Evolutionary conservation across 2,888 invertebrate species (phyloP).

Genomic region (Synergus umbraculus): DNA sequence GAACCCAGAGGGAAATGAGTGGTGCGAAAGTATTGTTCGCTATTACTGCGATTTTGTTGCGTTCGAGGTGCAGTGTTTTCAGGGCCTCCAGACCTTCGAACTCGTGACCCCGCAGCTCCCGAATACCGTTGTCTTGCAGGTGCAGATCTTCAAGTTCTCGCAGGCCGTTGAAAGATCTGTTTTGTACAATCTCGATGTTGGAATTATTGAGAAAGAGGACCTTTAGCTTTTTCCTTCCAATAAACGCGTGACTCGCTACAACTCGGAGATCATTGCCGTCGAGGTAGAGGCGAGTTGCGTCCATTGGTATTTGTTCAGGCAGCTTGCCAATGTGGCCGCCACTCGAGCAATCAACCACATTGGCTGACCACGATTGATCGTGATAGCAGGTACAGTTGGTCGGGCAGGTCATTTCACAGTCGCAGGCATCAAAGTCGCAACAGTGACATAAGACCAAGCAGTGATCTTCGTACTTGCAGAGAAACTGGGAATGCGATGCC

Average conservation of each 20-base stretch:
- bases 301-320: conserved; percentile 93
- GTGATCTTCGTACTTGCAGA: conserved; percentile 90
- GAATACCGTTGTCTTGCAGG: conserved; percentile 86
- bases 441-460: conserved; percentile 93
- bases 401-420: conserved; percentile 95
- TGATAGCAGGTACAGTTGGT: conserved; percentile 92
- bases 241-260: conserved; percentile 87
- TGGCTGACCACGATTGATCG: conserved; percentile 91
- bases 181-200: conserved; percentile 87
- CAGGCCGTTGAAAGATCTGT: conserved; percentile 91
- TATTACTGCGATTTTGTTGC: conserved; percentile 85
- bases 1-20: conserved; percentile 82
- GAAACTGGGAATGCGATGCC: conserved; percentile 89
- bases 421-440: conserved; percentile 94
- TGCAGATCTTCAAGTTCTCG: conserved; percentile 86
- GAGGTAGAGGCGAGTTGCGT: conserved; percentile 91
- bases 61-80: conserved; percentile 85
- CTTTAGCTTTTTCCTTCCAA: conserved; percentile 88
- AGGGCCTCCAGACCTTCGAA: conserved; percentile 88
- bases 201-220: conserved; percentile 88
- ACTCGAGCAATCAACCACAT: conserved; percentile 89
- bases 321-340: conserved; percentile 84
- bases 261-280: conserved; percentile 90
- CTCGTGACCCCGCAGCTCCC: conserved; percentile 86
- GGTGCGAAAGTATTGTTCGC: conserved; percentile 86